These are phyloP conservation scores for Scaptodrosophila lebanonensis DNA, from an alignment of 1,140 invertebrate species.

Conservation along the genomic window DNA sequence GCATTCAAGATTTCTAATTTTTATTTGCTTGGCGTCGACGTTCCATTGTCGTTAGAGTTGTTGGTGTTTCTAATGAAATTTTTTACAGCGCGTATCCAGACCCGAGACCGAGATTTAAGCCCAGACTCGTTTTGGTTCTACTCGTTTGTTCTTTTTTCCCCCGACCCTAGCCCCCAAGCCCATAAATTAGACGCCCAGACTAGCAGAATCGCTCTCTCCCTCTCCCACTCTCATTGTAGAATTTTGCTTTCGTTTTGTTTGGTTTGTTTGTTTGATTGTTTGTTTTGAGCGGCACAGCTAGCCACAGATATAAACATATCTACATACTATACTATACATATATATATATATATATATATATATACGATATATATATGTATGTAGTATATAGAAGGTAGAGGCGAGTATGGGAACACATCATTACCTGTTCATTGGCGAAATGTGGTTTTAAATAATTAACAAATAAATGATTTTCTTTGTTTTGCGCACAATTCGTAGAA, in stretches of 20 bases:
- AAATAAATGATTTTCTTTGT: conserved; percentile 40
- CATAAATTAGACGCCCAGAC: too few relatives aligned
- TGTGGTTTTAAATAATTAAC: conserved; percentile 59
- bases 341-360: neutral
- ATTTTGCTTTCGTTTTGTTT: conserved; percentile 21
- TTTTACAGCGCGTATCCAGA: conserved; percentile 17
- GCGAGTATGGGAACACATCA: conserved; percentile 19
- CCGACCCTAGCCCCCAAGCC: too few relatives aligned
- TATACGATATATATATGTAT: neutral
- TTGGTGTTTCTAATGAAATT: conserved; percentile 60
- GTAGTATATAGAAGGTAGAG: too few relatives aligned
- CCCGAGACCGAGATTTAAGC: too few relatives aligned
- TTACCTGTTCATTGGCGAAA: conserved; percentile 41
- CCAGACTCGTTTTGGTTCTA: too few relatives aligned
- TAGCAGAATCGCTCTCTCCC: too few relatives aligned
- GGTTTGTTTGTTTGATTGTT: conserved; percentile 7
- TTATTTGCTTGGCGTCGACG: conserved; percentile 39
- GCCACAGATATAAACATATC: too few relatives aligned
- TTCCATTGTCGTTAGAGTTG: conserved; percentile 29
- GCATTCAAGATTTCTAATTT: conserved; percentile 64
- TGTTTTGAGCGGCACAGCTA: too few relatives aligned
- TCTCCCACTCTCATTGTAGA: too few relatives aligned
- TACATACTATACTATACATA: conserved; percentile 22
- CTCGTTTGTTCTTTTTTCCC: too few relatives aligned
- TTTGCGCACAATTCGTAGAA: conserved; percentile 34